These are phyloP conservation scores for Lycocerus yunnanus DNA, from an alignment of 2,888 invertebrate genomes.

Conservation along the genomic window DNA sequence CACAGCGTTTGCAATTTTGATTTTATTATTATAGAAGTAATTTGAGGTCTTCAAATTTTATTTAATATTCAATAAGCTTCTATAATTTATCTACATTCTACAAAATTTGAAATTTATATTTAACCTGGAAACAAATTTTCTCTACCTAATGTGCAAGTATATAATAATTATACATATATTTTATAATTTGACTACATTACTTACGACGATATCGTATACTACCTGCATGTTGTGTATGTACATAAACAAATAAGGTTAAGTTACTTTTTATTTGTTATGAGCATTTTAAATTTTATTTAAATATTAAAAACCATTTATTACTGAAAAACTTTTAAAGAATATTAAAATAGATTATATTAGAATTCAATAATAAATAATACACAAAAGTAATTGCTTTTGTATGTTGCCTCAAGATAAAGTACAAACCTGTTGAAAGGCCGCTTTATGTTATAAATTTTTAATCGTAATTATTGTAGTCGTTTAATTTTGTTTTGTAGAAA, in stretches of 20 bases:
- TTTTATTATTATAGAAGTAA: not conserved
- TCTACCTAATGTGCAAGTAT: too few relatives aligned
- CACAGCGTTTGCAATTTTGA: not conserved
- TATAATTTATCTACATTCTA: not conserved
- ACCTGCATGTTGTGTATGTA: not conserved
- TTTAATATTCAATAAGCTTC: not conserved
- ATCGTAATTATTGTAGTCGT: not conserved
- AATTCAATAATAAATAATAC: not conserved
- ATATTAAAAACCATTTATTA: not conserved
- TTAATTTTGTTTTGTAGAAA: not conserved
- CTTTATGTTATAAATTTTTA: not conserved
- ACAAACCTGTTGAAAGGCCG: not conserved
- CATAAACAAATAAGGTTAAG: not conserved
- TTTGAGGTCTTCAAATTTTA: not conserved
- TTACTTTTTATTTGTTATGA: not conserved
- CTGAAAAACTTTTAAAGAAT: not conserved
- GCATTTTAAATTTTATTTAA: not conserved
- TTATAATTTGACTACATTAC: too few relatives aligned
- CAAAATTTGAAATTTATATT: not conserved
- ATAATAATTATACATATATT: too few relatives aligned
- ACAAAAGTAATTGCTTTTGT: not conserved
- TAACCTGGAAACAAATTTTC: too few relatives aligned
- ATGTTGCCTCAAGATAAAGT: not conserved
- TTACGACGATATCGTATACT: not conserved
- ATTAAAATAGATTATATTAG: not conserved